phyloP scores from a whole-genome alignment of 1,140 invertebrate species.

The Macrocentrus cingulum region DNA sequence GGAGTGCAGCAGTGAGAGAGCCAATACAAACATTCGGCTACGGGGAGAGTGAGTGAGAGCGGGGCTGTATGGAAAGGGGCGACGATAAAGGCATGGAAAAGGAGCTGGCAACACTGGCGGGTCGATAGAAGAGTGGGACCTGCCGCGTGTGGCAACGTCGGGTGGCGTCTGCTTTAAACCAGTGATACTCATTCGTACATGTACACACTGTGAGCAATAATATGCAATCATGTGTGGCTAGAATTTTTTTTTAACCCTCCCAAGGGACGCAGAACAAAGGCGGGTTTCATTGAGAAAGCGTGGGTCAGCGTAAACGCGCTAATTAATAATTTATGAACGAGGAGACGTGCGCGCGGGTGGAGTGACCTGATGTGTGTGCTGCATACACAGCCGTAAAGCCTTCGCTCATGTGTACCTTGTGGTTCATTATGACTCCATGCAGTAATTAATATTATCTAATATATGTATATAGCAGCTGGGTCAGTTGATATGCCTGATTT shows the following conservation, averaged over 20 bases:
- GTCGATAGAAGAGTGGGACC: slow-evolving; percentile 55
- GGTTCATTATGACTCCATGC: slow-evolving; percentile 1
- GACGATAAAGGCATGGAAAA: slow-evolving; percentile 51
- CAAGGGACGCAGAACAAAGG: background rate
- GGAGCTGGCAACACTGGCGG: slow-evolving; percentile 53
- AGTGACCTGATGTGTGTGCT: background rate
- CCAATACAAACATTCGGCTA: slow-evolving; percentile 13
- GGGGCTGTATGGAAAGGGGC: slow-evolving; percentile 44
- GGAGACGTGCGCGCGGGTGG: background rate
- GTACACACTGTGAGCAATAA: too few relatives aligned
- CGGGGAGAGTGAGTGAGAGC: slow-evolving; percentile 21
- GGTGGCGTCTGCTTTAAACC: slow-evolving; percentile 56
- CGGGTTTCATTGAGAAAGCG: slow-evolving; percentile 22
- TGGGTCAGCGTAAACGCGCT: slow-evolving; percentile 18
- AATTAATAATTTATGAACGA: slow-evolving; percentile 29
- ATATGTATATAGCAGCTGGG: slow-evolving; percentile 3
- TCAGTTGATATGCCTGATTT: slow-evolving; percentile 10
- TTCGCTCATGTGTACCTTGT: background rate
- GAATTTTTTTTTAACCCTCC: too few relatives aligned
- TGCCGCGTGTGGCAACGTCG: slow-evolving; percentile 47
- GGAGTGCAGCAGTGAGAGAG: slow-evolving; percentile 19
- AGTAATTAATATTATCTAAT: slow-evolving; percentile 19
- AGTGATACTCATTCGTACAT: slow-evolving; percentile 50
- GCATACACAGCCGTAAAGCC: too few relatives aligned
- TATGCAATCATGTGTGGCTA: too few relatives aligned